phyloP scores from a whole-genome alignment of 2,888 invertebrate species.

The Lasioglossum leucozonium region DNA sequence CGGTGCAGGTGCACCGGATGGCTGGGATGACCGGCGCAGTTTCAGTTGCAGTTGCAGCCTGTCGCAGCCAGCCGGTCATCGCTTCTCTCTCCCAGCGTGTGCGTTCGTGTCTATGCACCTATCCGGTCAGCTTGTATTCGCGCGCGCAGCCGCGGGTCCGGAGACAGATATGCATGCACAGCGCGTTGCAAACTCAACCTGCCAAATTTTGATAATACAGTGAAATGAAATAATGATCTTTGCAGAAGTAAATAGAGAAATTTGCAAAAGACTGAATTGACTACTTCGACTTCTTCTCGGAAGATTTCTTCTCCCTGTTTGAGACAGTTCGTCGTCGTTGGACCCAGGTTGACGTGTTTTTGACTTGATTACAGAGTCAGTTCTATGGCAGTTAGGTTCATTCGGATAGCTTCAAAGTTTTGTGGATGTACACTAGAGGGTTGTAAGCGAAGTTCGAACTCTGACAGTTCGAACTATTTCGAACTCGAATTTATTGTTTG shows the following conservation, averaged over 20 bases:
- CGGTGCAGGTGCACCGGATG: constrained; percentile 32
- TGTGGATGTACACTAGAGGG: not conserved
- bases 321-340: not conserved
- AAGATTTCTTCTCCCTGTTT: no score
- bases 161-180: not conserved
- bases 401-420: not conserved
- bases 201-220: not conserved
- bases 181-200: not conserved
- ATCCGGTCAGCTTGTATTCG: not conserved
- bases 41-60: constrained; percentile 45
- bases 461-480: not conserved
- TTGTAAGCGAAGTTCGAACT: not conserved
- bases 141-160: not conserved
- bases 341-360: not conserved
- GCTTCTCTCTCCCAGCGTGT: constrained; percentile 15
- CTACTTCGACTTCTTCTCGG: no score
- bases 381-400: not conserved
- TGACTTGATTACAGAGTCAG: not conserved
- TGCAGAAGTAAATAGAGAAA: not conserved
- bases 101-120: not conserved
- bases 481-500: constrained; percentile 6
- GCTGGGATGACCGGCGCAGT: constrained; percentile 32
- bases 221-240: no score
- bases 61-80: constrained; percentile 55
- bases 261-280: not conserved